A percentile compares a stretch with the other conserved stretches of the same genome.
Evolutionary conservation across 1,140 invertebrate genomes (phyloP).

Genomic region (Patella vulgata): DNA sequence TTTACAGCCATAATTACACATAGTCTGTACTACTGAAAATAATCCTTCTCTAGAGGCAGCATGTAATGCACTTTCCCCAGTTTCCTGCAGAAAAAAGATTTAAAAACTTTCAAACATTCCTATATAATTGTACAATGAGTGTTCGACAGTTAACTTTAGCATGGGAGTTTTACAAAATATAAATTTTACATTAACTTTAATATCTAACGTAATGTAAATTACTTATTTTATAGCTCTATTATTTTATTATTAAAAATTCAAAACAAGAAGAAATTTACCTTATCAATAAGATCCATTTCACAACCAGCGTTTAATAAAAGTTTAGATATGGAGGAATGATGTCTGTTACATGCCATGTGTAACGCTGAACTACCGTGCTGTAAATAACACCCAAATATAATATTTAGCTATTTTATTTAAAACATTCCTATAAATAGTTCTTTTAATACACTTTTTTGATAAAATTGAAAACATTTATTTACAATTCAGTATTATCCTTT

Average conservation of each 20-base stretch:
- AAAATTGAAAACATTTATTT: too few species aligned
- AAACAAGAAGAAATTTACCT: too few species aligned
- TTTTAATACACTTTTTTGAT: too few species aligned
- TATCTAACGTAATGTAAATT: too few species aligned
- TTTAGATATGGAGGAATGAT: constrained; percentile 80
- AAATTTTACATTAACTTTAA: too few species aligned
- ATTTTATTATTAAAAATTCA: too few species aligned
- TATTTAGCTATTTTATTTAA: too few species aligned
- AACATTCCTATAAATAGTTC: too few species aligned
- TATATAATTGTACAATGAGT: not conserved
- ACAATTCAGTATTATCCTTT: too few species aligned
- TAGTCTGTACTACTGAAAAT: constrained; percentile 75
- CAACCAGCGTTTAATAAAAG: constrained; percentile 93
- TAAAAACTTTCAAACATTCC: not conserved
- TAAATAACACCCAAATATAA: constrained; percentile 34
- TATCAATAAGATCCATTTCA: constrained; percentile 76
- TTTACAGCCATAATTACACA: constrained; percentile 80
- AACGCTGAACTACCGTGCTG: constrained; percentile 72
- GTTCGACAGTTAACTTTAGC: too few species aligned
- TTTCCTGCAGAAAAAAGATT: constrained; percentile 65
- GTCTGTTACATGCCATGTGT: constrained; percentile 73
- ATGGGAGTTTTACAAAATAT: too few species aligned
- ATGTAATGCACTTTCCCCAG: constrained; percentile 81
- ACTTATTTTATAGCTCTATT: too few species aligned
- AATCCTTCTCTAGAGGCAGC: constrained; percentile 77